A percentile compares a stretch with the other conserved stretches of the same genome.
These are phyloP conservation scores for Alentia gelatinosa DNA, from an alignment of 2,888 invertebrate genomes.

Conservation along the genomic window DNA sequence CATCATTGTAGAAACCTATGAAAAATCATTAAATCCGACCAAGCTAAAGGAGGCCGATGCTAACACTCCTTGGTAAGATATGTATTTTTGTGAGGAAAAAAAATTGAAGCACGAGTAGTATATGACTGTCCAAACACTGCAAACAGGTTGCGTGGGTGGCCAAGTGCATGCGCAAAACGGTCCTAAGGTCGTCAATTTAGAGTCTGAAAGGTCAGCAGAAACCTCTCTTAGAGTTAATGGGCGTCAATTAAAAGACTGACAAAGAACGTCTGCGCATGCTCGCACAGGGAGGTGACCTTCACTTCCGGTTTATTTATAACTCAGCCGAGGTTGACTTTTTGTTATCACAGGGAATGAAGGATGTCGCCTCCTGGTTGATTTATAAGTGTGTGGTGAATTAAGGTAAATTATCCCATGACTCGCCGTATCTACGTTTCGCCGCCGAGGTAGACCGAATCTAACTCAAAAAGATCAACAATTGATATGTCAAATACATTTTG, in stretches of 20 bases:
- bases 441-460: too few species aligned
- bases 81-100: background rate
- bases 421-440: too few species aligned
- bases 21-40: background rate
- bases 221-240: background rate
- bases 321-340: background rate
- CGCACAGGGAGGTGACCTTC: background rate
- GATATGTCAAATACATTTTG: too few species aligned
- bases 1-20: background rate
- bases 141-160: background rate
- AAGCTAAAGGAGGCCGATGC: background rate
- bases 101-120: background rate
- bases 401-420: too few species aligned
- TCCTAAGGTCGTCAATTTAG: background rate
- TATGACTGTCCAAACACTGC: background rate
- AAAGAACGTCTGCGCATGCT: background rate
- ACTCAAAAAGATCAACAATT: too few species aligned
- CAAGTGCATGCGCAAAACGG: background rate
- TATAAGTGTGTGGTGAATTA: background rate
- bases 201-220: background rate
- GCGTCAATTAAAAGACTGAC: background rate
- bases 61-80: background rate
- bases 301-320: background rate
- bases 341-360: background rate
- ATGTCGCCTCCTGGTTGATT: background rate